Evolutionary conservation across 2,888 invertebrate genomes (phyloP), one percentile per base, ranked within the genome.

Genomic region (Byasa hedistus): DNA sequence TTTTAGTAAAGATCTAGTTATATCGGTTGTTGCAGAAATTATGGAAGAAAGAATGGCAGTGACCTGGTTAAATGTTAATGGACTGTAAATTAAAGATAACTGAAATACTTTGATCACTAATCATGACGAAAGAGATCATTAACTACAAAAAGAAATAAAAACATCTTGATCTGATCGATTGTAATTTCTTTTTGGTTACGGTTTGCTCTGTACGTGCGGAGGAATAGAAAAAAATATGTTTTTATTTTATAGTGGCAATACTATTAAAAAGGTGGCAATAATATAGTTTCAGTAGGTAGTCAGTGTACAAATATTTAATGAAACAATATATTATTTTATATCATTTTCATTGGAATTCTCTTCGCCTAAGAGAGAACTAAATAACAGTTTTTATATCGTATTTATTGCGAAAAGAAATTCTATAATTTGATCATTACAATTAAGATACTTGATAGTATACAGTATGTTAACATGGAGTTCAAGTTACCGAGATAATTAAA

Each of bases 1-100:
- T 22, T 19, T 61, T 55, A 23, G n/a, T 24, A 10, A 24, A 24
- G 54, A 23, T 59, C 27, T 64, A 21, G 39, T 52, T 58, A 23
- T 24, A 55, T 22, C 54, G 58, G 64, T 54, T 22, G 15, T 32
- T 39, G 4, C 54, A 27, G 48, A 57, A 52, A 57, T 58, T 52
- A 64, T 39, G 23, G 23, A 17, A 54, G 24, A 39, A 39, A 39
- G 39, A 39, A 64, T 54, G 24, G 21, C 36, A 19, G 7, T 48
- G 48, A 12, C 8, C 23, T 51, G 27, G 32, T 52, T 56, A 57
- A 64, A 58, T 32, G n/a, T 10, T 58, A 64, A 64, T 64, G 64
- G 24, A 39, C 52, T 64, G 64, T 64, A 52, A 58, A 58, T 64
- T 58, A 22, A 58, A 52, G 15, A 10, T 36, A 52, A 58, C 15